Conservation (phyloP, 2,797 vertebrate genomes). For the Scarus forsteni region DNA sequence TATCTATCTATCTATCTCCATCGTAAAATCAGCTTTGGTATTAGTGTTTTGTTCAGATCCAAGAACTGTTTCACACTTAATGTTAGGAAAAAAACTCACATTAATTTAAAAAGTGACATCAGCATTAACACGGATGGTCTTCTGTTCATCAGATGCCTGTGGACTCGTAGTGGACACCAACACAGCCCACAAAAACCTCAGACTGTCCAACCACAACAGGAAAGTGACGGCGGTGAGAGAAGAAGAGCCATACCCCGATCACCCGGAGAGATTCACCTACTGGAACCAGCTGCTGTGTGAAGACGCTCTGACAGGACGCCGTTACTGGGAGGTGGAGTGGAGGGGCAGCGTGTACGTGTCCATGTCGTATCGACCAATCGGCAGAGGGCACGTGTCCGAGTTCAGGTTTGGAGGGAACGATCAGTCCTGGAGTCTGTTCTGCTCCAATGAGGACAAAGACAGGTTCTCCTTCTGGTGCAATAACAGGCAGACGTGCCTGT, state of each 20-base stretch:
- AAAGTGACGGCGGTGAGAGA: neutral
- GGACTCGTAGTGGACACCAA: constrained; percentile 9
- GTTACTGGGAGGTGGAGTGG: constrained; percentile 38
- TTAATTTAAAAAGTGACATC: too few relatives aligned
- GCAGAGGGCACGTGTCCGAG: neutral
- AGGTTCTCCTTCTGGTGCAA: too few relatives aligned
- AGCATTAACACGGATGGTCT: too few relatives aligned
- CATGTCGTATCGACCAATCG: constrained; percentile 16
- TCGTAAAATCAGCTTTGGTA: too few relatives aligned
- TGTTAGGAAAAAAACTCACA: too few relatives aligned
- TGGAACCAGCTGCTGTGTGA: constrained; percentile 21
- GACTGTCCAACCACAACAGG: neutral
- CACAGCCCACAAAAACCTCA: neutral
- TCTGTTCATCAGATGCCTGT: constrained; percentile 5
- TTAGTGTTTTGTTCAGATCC: too few relatives aligned
- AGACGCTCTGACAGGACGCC: constrained; percentile 9
- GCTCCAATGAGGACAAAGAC: neutral
- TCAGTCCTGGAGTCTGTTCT: constrained; percentile 30
- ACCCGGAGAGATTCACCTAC: constrained; percentile 8
- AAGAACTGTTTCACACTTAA: too few relatives aligned
- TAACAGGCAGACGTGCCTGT: too few relatives aligned
- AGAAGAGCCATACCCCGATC: constrained; percentile 11
- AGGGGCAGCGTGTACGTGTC: neutral
- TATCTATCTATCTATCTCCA: too few relatives aligned
- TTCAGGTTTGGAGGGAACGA: constrained; percentile 10